Evolutionary conservation across 1,140 invertebrate species (phyloP).

Genomic region (Gryllus bimaculatus): DNA sequence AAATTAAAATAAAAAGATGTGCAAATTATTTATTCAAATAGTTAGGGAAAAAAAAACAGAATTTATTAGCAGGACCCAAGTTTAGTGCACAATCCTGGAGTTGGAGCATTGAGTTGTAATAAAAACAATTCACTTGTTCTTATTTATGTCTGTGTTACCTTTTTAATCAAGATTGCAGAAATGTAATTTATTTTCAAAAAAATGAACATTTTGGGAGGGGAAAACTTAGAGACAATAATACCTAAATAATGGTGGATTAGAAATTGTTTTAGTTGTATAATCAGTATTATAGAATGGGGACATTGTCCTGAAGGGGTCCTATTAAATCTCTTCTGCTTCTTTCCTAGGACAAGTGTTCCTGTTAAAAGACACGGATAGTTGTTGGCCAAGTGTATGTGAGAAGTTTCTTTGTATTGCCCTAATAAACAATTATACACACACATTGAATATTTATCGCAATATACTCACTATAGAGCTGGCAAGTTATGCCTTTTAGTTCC

Average conservation of each 20-base stretch:
- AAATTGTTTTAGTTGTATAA: background rate
- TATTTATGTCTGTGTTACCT: too few species aligned
- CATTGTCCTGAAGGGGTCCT: background rate
- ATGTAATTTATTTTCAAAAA: background rate
- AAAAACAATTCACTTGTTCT: too few species aligned
- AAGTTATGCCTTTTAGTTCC: too few species aligned
- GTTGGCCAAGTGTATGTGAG: background rate
- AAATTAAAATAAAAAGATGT: too few species aligned
- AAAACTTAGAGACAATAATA: background rate
- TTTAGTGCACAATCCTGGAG: too few species aligned
- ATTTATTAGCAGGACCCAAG: too few species aligned
- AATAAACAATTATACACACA: background rate
- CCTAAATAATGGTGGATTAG: background rate
- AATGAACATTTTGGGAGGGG: background rate
- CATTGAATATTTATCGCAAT: background rate
- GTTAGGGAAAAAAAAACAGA: too few species aligned
- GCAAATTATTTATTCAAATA: too few species aligned
- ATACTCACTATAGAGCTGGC: background rate
- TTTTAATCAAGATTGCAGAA: too few species aligned
- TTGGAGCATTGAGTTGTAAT: too few species aligned
- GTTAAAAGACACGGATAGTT: background rate
- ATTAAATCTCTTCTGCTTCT: background rate
- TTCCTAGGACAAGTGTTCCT: conserved; percentile 1
- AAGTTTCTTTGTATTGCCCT: background rate
- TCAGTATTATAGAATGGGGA: background rate